These are phyloP conservation scores for Notodonta dromedarius DNA, from an alignment of 2,888 invertebrate species.

Conservation along the genomic window DNA sequence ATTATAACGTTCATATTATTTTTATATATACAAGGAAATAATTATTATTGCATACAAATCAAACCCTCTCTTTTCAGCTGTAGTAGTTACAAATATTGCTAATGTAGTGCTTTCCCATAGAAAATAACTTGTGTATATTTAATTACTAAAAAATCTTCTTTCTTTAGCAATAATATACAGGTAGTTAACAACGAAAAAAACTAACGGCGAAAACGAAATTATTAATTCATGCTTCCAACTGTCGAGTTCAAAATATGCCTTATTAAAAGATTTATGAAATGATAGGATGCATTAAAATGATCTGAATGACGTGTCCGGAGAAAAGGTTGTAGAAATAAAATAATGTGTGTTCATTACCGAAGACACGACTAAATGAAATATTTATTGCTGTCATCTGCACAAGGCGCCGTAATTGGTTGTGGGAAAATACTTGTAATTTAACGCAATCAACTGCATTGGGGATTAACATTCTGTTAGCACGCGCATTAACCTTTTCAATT, in stretches of 20 bases:
- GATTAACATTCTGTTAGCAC: slow-evolving; percentile 40
- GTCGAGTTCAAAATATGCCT: neutral
- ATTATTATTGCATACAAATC: no score
- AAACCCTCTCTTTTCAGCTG: no score
- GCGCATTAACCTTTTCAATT: slow-evolving; percentile 14
- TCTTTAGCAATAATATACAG: no score
- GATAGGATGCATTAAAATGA: neutral
- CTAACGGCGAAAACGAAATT: no score
- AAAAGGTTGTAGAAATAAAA: slow-evolving; percentile 1
- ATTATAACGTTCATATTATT: no score
- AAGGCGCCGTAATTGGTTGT: slow-evolving; percentile 45
- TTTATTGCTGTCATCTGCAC: slow-evolving; percentile 44
- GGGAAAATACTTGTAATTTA: slow-evolving; percentile 54
- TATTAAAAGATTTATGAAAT: neutral
- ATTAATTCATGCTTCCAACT: no score
- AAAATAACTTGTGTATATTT: no score
- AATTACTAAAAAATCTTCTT: no score
- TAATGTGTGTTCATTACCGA: slow-evolving; percentile 22
- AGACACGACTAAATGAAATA: slow-evolving; percentile 33
- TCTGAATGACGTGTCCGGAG: neutral
- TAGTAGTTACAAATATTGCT: no score
- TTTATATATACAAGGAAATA: no score
- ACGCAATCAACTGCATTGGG: slow-evolving; percentile 43
- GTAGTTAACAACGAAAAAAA: no score
- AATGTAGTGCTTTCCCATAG: no score